These are phyloP conservation scores for Eupithecia dodoneata DNA, from an alignment of 2,888 invertebrate species.

Conservation along the genomic window DNA sequence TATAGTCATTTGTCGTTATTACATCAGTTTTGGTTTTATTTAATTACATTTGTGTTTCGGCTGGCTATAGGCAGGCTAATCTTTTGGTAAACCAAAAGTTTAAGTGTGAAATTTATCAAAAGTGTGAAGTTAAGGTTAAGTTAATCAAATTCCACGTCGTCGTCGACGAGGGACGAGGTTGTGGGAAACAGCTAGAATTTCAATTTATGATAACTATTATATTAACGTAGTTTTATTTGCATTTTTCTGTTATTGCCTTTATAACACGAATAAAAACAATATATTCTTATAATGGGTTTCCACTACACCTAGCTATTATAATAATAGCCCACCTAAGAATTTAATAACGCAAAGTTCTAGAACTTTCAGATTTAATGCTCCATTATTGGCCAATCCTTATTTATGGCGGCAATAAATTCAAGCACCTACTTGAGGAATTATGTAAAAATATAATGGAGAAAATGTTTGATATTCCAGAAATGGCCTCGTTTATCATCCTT, in stretches of 20 bases:
- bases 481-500: slow-evolving; percentile 35
- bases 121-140: too few relatives aligned
- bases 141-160: too few relatives aligned
- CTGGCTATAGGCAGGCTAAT: too few relatives aligned
- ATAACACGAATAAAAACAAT: background rate
- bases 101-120: too few relatives aligned
- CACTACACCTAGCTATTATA: slow-evolving; percentile 20
- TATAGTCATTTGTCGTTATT: too few relatives aligned
- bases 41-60: too few relatives aligned
- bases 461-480: slow-evolving; percentile 33
- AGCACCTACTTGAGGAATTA: slow-evolving; percentile 50
- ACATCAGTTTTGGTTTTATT: too few relatives aligned
- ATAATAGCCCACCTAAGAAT: slow-evolving; percentile 44
- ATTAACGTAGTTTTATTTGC: background rate
- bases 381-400: slow-evolving; percentile 67
- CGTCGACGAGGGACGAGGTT: too few relatives aligned
- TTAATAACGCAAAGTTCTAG: slow-evolving; percentile 52
- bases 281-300: slow-evolving; percentile 6
- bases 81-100: too few relatives aligned
- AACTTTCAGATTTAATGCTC: slow-evolving; percentile 58
- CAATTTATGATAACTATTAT: too few relatives aligned
- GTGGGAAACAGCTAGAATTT: too few relatives aligned
- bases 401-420: slow-evolving; percentile 63
- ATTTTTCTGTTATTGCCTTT: background rate
- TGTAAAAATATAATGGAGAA: slow-evolving; percentile 51